phyloP scores from a whole-genome alignment of 2,888 invertebrate genomes.

The Odontocolon sp. region DNA sequence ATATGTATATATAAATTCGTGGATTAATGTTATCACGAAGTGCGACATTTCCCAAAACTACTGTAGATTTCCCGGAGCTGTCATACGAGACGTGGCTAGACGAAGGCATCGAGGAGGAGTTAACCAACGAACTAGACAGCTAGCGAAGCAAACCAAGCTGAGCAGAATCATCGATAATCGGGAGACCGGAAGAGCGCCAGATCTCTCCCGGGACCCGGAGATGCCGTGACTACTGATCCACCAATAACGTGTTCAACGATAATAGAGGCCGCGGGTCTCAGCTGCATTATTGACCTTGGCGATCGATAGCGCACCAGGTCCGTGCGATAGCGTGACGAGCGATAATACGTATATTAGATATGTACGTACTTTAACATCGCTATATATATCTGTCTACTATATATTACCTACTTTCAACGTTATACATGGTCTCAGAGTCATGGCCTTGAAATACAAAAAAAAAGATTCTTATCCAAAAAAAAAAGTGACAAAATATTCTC shows the following conservation, averaged over 20 bases:
- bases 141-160: not conserved
- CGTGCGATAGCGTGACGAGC: constrained; percentile 51
- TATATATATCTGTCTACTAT: not conserved
- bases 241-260: constrained; percentile 45
- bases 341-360: constrained; percentile 42
- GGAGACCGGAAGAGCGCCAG: constrained; percentile 29
- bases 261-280: constrained; percentile 43
- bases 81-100: constrained; percentile 2
- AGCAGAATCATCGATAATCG: constrained; percentile 40
- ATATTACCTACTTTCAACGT: not conserved
- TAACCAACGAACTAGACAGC: not conserved
- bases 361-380: not conserved
- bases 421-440: too few species aligned
- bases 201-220: constrained; percentile 15
- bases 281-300: constrained; percentile 58
- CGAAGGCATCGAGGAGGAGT: not conserved
- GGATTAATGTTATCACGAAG: too few species aligned
- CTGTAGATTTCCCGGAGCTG: too few species aligned
- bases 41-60: too few species aligned
- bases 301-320: constrained; percentile 45
- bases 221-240: constrained; percentile 53
- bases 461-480: not conserved
- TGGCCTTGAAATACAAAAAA: constrained; percentile 6
- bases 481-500: not conserved
- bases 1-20: not conserved